Base-by-base conservation (phyloP, 2,113 vertebrate species). In the Ranitomeya variabilis region DNA sequence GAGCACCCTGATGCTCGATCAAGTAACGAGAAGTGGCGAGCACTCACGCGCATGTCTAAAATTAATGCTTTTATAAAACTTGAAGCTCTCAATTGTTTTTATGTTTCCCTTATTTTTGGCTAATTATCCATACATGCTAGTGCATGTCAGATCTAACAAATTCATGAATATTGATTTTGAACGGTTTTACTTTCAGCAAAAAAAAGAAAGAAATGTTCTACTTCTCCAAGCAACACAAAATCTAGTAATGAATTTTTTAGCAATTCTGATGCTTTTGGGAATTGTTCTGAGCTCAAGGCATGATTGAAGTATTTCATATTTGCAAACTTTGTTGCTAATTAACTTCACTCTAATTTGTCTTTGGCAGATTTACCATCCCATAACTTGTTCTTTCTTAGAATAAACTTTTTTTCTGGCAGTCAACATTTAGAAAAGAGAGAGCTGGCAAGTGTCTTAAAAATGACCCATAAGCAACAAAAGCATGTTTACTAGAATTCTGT, bases 281-380 rank as follows among this genome's bases (percentile, higher is more conserved):
- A 91, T 90, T 85, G 89, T 92, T 91, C 92, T 91, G 91, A 91
- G 87, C 90, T 87, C 0, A 91, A 45, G 80, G 86, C 83, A 18
- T 71, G 91, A 92, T 89, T 92, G 90, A 86, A 93, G 92, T 90
- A 91, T 92, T 91, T 85, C 89, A 88, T 90, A 90, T 92, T 91
- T 86, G 67, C 89, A 91, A 92, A 92, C 90, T 92, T 93, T 91
- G 91, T 92, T 92, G 90, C 90, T 93, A 93, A 93, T 94, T 93
- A 92, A 91, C 92, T 91, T 91, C 89, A 92, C 93, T 93, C 91
- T 91, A 89, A 90, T 91, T 82, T 91, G 85, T 91, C 90, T 51
- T 83, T 91, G 90, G 89, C 91, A 91, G 86, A 89, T 90, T 92
- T 78, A 87, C 7, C 21, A 71, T 64, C 7, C 7, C 11, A 18